Conservation (phyloP, 2,888 invertebrate genomes). For the Dolichomitus sp. region DNA sequence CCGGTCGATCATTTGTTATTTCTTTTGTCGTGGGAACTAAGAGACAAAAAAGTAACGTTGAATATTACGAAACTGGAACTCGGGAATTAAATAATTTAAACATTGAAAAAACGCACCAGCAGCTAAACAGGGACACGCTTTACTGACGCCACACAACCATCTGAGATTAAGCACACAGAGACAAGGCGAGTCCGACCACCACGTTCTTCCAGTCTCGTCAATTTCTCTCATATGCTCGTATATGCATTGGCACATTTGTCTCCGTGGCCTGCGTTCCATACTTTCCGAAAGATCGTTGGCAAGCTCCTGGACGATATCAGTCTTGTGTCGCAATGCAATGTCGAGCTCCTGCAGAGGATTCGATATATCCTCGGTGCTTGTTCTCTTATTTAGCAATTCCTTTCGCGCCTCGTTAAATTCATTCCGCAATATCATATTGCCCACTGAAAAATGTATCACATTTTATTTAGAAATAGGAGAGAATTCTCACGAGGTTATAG, state of each 20-base stretch:
- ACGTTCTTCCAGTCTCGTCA: constrained; percentile 74
- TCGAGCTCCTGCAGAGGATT: constrained; percentile 54
- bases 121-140: constrained; percentile 77
- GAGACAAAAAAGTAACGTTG: background rate
- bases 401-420: constrained; percentile 54
- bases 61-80: background rate
- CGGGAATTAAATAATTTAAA: background rate
- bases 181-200: constrained; percentile 79
- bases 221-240: constrained; percentile 79
- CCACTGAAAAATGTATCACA: constrained; percentile 1
- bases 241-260: constrained; percentile 79
- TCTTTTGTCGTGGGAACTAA: constrained; percentile 38
- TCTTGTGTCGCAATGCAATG: constrained; percentile 49
- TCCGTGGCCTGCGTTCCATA: constrained; percentile 57
- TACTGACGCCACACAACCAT: constrained; percentile 73
- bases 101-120: constrained; percentile 23
- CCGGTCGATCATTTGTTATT: constrained; percentile 51
- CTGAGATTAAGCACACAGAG: constrained; percentile 79
- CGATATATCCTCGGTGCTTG: constrained; percentile 27
- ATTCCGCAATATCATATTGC: constrained; percentile 42
- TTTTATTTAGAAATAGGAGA: background rate
- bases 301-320: constrained; percentile 58
- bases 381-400: constrained; percentile 32
- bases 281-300: constrained; percentile 58
- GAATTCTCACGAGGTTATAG: too few species aligned